phyloP scores from a whole-genome alignment of 2,113 vertebrate genomes.

The Notothenia rossii region DNA sequence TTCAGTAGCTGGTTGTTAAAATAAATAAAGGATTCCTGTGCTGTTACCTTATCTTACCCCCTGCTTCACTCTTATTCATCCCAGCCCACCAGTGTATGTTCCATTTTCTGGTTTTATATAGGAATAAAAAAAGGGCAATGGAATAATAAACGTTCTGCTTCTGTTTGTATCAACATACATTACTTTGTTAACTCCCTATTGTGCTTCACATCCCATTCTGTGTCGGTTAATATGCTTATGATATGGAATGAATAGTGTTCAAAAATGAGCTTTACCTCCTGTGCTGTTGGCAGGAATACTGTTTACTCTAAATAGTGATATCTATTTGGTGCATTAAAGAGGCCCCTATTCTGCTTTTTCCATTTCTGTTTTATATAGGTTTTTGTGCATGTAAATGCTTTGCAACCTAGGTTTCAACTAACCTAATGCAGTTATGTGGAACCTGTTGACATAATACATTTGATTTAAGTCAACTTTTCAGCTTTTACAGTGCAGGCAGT shows the following conservation, averaged over 20 bases:
- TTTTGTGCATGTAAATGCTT: too few species aligned
- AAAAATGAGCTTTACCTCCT: neutral
- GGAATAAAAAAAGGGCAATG: constrained; percentile 11
- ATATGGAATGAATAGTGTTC: neutral
- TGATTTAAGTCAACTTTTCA: too few species aligned
- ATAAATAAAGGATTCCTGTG: neutral
- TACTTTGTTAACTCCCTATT: neutral
- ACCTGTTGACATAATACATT: too few species aligned
- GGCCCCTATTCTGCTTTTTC: neutral
- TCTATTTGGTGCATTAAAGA: neutral
- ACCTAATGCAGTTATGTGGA: too few species aligned
- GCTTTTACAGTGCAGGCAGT: too few species aligned
- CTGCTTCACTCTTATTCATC: neutral
- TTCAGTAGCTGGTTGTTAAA: neutral
- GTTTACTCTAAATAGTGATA: neutral
- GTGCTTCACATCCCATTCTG: neutral
- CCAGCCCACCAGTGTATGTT: neutral
- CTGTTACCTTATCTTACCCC: neutral
- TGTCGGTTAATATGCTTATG: neutral
- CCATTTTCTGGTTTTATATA: neutral
- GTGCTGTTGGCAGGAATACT: neutral
- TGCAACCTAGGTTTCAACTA: too few species aligned
- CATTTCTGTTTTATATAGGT: neutral
- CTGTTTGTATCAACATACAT: neutral
- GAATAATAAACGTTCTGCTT: neutral